Base-by-base conservation (phyloP, 2,113 vertebrate genomes). In the Sus scrofa region DNA sequence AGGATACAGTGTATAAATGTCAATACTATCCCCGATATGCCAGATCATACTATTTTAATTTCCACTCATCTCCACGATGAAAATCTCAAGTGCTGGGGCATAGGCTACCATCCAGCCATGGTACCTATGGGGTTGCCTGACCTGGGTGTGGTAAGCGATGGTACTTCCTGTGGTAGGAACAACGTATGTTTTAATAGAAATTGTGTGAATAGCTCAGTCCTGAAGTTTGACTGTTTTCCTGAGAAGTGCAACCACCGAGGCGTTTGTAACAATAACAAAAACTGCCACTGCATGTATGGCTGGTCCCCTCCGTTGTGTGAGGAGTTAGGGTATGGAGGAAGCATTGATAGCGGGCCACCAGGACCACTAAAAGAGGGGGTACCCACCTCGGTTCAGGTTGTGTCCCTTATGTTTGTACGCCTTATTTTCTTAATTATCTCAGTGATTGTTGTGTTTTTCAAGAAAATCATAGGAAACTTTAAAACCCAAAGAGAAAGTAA, bases 281-380 rank as follows among this genome's bases (percentile, higher is more conserved):
- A 99, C 95, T 99, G 99, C 95, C 99, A 99, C 97, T 99, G 99
- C 70, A 0, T 97, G 3, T 77, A 98, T 1, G 99, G 99, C 2
- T 99, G 99, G 99, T 98, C 73, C 1, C 99, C 99, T 1, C 99
- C 99, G 0, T 1, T 86, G 81, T 99, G 99, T 54, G 88, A 95
- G 77, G 97, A 20, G 15, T 0, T 34, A 0, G 99, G 99, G 0
- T 92, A 79, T 26, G 99, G 99, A 54, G 99, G 99, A 3, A 99
- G 99, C 56, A 3, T 98, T 0, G 97, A 99, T 94, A 99, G 99
- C 1, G 99, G 99, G 14, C 98, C 98, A 1, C 86, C 96, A 1
- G 77, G 84, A 37, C 52, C 8, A 0, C 19, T 32, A 1, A 1
- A 2, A 7, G 0, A 1, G 3, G 13, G 60, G 12, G 1, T 65